Conservation (phyloP, 1,140 invertebrate genomes). For the Drosophila leontia region DNA sequence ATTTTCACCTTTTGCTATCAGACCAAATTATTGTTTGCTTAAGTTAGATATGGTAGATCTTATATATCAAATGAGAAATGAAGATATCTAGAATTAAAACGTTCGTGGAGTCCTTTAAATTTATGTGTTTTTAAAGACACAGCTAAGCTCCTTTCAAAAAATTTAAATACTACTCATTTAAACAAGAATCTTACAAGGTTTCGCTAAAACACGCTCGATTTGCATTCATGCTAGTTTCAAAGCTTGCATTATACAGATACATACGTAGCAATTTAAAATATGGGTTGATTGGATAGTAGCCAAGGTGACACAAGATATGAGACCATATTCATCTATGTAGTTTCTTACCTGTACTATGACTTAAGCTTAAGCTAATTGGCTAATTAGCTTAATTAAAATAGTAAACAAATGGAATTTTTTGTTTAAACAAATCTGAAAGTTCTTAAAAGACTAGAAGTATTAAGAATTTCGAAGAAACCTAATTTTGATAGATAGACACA, state of each 20-base stretch:
- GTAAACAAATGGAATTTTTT: neutral
- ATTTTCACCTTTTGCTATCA: too few species aligned
- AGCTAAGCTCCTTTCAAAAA: neutral
- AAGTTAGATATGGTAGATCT: too few species aligned
- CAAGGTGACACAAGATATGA: neutral
- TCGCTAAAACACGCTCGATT: neutral
- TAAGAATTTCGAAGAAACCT: neutral
- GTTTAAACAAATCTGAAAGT: neutral
- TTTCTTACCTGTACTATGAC: neutral
- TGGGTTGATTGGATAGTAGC: neutral
- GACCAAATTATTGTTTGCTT: too few species aligned
- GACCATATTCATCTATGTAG: too few species aligned
- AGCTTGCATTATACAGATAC: neutral
- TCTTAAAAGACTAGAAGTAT: neutral
- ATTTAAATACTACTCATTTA: neutral
- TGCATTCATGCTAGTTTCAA: neutral
- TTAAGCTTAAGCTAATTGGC: neutral
- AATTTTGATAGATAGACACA: neutral
- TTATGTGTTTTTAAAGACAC: too few species aligned
- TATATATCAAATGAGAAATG: too few species aligned
- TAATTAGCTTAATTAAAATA: neutral
- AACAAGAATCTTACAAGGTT: conserved; percentile 6
- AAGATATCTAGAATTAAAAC: too few species aligned
- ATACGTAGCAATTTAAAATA: conserved; percentile 5
- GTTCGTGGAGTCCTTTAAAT: too few species aligned